Evolutionary conservation across 2,113 vertebrate species (phyloP), one percentile per base, ranked within the genome.

Genomic region (Miniopterus natalensis): DNA sequence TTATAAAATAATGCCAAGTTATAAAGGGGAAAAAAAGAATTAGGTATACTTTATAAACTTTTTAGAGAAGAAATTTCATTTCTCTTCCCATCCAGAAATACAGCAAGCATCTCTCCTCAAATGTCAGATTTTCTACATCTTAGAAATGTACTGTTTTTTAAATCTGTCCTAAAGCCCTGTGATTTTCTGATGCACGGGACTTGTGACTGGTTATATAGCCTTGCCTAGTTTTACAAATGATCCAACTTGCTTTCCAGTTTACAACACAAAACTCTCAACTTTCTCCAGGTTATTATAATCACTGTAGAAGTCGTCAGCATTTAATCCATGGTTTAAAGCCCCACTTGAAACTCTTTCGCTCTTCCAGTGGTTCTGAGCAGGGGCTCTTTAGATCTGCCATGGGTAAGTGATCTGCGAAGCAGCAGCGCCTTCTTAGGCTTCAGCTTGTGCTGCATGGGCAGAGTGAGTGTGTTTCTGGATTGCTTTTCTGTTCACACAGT

Each of bases 251-350:
- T 88, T 95, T 95, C 42, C 5, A 47, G 57, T 92, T 90, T 78
- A 83, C 36, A 36, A 36, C 36, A 36, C 36, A 77, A 63, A 25
- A 71, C 92, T 98, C 95, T 97, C 88, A 83, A 97, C 97, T 99
- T 93, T 98, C 98, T 98, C 96, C 97, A 99, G 99, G 99, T 98
- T 98, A 98, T 97, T 98, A 96, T 97, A 98, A 73, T 97, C 97
- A 99, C 97, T 94, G 97, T 98, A 99, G 96, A 97, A 99, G 99
- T 97, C 99, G 98, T 7, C 98, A 98, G 89, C 98, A 98, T 98
- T 98, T 99, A 99, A 99, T 99, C 98, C 99, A 98, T 97, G 97
- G 98, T 98, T 98, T 99, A 98, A 99, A 98, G 97, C 98, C 98
- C 92, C 99, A 99, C 96, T 98, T 98, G 98, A 99, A 95, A 98